These are phyloP conservation scores for Leptopilina boulardi DNA, from an alignment of 1,140 invertebrate genomes.

Conservation along the genomic window DNA sequence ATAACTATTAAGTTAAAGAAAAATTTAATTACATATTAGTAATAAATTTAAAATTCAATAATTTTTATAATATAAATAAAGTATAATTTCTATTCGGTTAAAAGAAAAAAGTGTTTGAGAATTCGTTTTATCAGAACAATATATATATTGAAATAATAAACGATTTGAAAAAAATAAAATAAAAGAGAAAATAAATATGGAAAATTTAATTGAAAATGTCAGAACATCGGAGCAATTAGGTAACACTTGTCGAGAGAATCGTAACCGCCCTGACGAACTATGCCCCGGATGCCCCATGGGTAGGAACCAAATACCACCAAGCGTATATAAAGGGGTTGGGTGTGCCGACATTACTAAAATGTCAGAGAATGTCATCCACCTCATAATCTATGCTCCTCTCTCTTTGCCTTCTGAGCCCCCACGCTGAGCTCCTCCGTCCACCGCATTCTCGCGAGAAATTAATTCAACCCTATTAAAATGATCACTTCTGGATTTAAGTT, in stretches of 20 bases:
- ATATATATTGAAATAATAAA: too few species aligned
- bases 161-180: neutral
- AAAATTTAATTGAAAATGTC: constrained; percentile 14
- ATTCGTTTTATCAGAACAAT: too few species aligned
- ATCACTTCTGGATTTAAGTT: constrained; percentile 66
- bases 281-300: constrained; percentile 22
- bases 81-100: too few species aligned
- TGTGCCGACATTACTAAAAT: constrained; percentile 66
- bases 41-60: too few species aligned
- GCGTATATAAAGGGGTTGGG: neutral
- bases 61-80: too few species aligned
- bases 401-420: constrained; percentile 28
- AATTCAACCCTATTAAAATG: constrained; percentile 66
- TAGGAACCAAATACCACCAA: constrained; percentile 23
- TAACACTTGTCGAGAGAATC: constrained; percentile 27
- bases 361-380: constrained; percentile 67
- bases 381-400: constrained; percentile 38
- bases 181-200: neutral
- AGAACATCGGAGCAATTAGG: constrained; percentile 10
- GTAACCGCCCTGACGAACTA: constrained; percentile 30
- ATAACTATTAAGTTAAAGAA: too few species aligned
- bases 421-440: constrained; percentile 38
- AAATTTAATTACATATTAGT: too few species aligned
- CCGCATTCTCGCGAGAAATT: constrained; percentile 65
- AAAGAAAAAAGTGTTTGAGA: too few species aligned